A percentile compares a stretch with the other conserved stretches of the same genome.
These are phyloP conservation scores for Cirrhinus molitorella DNA, from an alignment of 2,797 vertebrate species.

Conservation along the genomic window DNA sequence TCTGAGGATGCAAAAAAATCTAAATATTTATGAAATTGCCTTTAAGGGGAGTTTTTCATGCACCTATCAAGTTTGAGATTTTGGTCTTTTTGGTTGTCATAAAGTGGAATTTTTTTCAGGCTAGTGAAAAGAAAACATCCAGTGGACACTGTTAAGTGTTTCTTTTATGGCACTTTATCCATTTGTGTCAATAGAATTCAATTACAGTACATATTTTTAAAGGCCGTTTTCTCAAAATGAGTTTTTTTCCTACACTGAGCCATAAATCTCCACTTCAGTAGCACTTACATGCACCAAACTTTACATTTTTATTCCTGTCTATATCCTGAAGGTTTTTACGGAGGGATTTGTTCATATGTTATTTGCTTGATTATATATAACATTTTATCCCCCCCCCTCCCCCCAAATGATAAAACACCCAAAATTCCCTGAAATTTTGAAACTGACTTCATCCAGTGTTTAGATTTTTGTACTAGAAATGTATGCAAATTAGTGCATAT, in stretches of 20 bases:
- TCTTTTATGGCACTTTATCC: neutral
- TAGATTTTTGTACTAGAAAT: neutral
- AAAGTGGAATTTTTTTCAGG: neutral
- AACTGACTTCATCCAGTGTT: neutral
- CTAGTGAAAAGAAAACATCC: neutral
- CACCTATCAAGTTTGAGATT: neutral
- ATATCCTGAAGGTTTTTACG: too few species aligned
- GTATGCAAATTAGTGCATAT: neutral
- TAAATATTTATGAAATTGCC: too few species aligned
- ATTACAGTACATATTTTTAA: neutral
- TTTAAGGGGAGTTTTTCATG: neutral
- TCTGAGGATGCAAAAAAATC: too few species aligned
- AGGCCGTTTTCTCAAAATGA: neutral
- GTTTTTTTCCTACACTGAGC: neutral
- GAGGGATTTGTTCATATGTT: neutral
- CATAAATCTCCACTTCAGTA: neutral
- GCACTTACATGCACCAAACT: neutral
- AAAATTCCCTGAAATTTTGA: neutral
- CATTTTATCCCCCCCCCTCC: too few species aligned
- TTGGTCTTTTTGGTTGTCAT: neutral
- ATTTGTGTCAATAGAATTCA: neutral
- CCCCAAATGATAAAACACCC: too few species aligned
- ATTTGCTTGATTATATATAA: neutral
- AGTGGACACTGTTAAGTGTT: neutral
- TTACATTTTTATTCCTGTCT: too few species aligned